Evolutionary conservation across 2,888 invertebrate genomes (phyloP).

Genomic region (Meteorus cinctellus): DNA sequence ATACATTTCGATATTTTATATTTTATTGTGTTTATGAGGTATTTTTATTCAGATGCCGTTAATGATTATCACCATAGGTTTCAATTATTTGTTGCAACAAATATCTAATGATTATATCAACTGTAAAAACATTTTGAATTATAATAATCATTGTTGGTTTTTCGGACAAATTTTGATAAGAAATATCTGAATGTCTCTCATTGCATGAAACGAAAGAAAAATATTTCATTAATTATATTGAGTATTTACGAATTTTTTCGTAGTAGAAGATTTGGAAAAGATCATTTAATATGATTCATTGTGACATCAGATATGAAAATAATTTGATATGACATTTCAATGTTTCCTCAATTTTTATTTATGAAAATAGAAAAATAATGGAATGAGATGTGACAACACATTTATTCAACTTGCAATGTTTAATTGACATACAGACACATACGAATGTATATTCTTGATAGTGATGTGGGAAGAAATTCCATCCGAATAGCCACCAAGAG

Average conservation of each 20-base stretch:
- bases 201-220: not conserved
- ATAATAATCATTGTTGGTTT: not conserved
- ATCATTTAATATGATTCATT: not conserved
- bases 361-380: not conserved
- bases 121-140: not conserved
- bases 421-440: not conserved
- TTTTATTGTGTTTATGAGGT: too few relatives aligned
- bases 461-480: conserved; percentile 48
- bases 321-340: not conserved
- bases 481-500: conserved; percentile 60
- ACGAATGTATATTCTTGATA: not conserved
- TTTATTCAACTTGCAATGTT: not conserved
- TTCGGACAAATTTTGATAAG: not conserved
- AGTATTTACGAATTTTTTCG: not conserved
- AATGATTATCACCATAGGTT: not conserved
- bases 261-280: too few relatives aligned
- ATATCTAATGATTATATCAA: not conserved
- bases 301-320: not conserved
- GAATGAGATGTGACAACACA: not conserved
- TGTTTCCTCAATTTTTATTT: not conserved
- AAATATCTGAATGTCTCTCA: not conserved
- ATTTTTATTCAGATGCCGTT: too few relatives aligned
- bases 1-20: too few relatives aligned
- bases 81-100: not conserved
- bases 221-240: conserved; percentile 13